These are phyloP conservation scores for Rutilus rutilus DNA, from an alignment of 2,113 vertebrate genomes.

Conservation along the genomic window DNA sequence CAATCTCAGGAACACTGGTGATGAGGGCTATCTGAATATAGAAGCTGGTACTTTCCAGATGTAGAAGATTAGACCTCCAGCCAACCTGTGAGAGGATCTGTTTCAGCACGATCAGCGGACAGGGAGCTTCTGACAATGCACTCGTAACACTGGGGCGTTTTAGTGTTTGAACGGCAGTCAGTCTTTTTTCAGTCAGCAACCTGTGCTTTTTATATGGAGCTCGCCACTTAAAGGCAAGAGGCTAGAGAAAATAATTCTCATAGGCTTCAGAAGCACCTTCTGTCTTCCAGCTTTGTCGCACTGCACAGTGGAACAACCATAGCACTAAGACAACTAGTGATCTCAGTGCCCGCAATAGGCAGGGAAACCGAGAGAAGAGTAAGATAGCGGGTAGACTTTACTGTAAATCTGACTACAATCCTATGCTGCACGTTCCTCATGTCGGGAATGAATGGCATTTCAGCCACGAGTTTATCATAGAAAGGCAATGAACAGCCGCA, in stretches of 20 bases:
- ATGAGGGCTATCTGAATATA: background rate
- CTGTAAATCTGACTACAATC: background rate
- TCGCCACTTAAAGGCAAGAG: background rate
- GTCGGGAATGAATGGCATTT: background rate
- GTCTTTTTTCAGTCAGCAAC: background rate
- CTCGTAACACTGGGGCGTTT: background rate
- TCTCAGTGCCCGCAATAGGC: background rate
- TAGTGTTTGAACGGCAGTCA: background rate
- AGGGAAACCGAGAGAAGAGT: background rate
- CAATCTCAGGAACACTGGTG: background rate
- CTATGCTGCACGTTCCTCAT: background rate
- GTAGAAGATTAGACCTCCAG: no score
- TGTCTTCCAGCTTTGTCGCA: background rate
- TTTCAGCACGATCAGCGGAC: no score
- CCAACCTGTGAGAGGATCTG: no score
- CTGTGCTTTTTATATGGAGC: background rate
- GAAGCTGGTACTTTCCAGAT: background rate
- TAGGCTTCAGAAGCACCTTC: background rate
- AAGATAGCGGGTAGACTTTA: background rate
- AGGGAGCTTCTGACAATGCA: background rate
- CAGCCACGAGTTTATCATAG: background rate
- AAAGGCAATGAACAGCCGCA: background rate
- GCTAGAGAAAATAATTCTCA: background rate
- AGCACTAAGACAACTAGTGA: background rate
- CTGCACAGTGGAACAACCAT: background rate